Conservation (phyloP, 2,888 invertebrate genomes). For the Ormyrus labotus region DNA sequence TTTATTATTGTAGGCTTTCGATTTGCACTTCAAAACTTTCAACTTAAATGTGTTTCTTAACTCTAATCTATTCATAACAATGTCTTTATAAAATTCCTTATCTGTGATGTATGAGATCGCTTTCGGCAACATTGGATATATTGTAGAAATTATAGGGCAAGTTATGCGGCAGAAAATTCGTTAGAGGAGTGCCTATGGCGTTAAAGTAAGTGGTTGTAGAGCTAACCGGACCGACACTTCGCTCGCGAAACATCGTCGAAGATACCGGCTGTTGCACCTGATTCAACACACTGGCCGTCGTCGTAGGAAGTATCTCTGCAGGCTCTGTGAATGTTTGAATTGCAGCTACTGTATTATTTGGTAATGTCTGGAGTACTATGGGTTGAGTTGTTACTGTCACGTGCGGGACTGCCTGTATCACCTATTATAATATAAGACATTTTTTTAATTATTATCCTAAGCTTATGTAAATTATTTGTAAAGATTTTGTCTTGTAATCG, state of each 20-base stretch:
- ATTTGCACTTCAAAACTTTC: too few species aligned
- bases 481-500: slow-evolving; percentile 28
- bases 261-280: slow-evolving; percentile 57
- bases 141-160: slow-evolving; percentile 73
- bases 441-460: background rate
- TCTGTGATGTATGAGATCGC: slow-evolving; percentile 68
- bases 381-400: slow-evolving; percentile 64
- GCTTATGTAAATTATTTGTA: background rate
- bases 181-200: slow-evolving; percentile 66
- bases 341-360: slow-evolving; percentile 62
- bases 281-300: background rate
- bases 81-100: slow-evolving; percentile 56
- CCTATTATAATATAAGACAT: slow-evolving; percentile 57
- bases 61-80: background rate
- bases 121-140: slow-evolving; percentile 68
- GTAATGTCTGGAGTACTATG: slow-evolving; percentile 70
- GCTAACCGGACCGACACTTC: background rate
- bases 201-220: slow-evolving; percentile 68
- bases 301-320: slow-evolving; percentile 60
- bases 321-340: slow-evolving; percentile 66
- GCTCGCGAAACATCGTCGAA: slow-evolving; percentile 65
- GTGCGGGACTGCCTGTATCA: slow-evolving; percentile 69
- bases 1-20: too few species aligned
- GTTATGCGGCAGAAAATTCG: slow-evolving; percentile 70
- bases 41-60: too few species aligned